phyloP scores from a whole-genome alignment of 2,797 vertebrate species.

The Amniataba percoides region DNA sequence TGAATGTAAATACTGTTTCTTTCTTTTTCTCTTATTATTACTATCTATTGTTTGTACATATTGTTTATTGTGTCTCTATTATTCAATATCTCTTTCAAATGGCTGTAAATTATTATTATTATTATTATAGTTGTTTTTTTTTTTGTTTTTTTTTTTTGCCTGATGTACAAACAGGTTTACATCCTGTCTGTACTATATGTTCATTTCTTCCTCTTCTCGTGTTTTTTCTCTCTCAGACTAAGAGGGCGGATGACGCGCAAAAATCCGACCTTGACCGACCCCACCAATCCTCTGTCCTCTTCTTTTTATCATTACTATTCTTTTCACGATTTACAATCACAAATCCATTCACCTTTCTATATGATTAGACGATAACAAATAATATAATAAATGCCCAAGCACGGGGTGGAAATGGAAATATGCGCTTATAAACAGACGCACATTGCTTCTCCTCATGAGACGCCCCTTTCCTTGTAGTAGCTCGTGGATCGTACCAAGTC shows the following conservation, averaged over 20 bases:
- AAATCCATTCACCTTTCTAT: rapidly evolving
- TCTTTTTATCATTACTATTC: not conserved
- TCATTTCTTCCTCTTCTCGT: not conserved
- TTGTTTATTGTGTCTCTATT: no score
- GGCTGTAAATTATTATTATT: no score
- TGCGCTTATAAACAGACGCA: conserved; percentile 74
- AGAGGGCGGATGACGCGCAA: conserved; percentile 14
- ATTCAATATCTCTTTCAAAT: no score
- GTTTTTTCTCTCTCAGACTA: no score
- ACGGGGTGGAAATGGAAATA: not conserved
- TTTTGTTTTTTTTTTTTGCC: rapidly evolving
- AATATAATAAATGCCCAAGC: not conserved
- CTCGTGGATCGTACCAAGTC: conserved; percentile 64
- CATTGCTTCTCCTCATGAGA: conserved; percentile 43
- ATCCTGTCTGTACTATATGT: not conserved
- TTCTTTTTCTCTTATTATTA: not conserved
- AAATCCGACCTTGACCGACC: conserved; percentile 18
- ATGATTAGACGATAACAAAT: rapidly evolving
- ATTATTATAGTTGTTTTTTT: no score
- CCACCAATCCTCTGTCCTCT: no score
- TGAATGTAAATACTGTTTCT: no score
- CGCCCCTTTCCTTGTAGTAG: conserved; percentile 57
- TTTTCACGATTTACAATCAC: not conserved
- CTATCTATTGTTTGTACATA: no score
- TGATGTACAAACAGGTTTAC: not conserved